phyloP scores from a whole-genome alignment of 2,888 invertebrate genomes.

The Physocephala rufipes region DNA sequence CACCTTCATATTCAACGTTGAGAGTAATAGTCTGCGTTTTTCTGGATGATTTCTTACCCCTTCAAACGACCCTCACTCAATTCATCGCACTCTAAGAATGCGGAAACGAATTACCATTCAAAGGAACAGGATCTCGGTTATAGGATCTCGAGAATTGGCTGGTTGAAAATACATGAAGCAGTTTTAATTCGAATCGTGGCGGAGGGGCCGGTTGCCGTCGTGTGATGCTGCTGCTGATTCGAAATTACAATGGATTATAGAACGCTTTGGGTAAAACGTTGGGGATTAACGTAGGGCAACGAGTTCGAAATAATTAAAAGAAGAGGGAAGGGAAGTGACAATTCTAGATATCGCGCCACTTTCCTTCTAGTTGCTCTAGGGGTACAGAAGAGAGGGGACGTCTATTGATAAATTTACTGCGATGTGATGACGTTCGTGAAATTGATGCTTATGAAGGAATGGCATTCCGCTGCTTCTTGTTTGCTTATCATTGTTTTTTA shows the following conservation, averaged over 20 bases:
- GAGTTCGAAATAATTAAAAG: not conserved
- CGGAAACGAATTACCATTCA: slow-evolving; percentile 16
- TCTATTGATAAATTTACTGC: slow-evolving; percentile 2
- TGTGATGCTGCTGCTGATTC: not conserved
- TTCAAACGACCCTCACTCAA: too few species aligned
- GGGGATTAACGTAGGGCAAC: slow-evolving; percentile 16
- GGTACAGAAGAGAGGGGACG: not conserved
- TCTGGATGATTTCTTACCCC: too few species aligned
- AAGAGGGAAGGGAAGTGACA: not conserved
- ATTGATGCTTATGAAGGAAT: not conserved
- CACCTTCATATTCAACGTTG: too few species aligned
- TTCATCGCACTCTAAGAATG: too few species aligned
- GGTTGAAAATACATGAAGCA: slow-evolving; percentile 14
- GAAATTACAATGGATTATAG: not conserved
- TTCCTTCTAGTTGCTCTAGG: slow-evolving; percentile 23
- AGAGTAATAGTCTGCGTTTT: too few species aligned
- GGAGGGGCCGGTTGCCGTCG: not conserved
- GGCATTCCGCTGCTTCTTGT: not conserved
- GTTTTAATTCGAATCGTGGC: slow-evolving; percentile 21
- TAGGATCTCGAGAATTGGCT: too few species aligned
- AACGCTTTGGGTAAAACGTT: slow-evolving; percentile 10
- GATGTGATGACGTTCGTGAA: slow-evolving; percentile 16
- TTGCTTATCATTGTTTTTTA: too few species aligned
- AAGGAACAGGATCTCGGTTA: not conserved
- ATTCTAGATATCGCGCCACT: not conserved